phyloP scores from a whole-genome alignment of 1,140 invertebrate species.

The Dendroctonus ponderosae region DNA sequence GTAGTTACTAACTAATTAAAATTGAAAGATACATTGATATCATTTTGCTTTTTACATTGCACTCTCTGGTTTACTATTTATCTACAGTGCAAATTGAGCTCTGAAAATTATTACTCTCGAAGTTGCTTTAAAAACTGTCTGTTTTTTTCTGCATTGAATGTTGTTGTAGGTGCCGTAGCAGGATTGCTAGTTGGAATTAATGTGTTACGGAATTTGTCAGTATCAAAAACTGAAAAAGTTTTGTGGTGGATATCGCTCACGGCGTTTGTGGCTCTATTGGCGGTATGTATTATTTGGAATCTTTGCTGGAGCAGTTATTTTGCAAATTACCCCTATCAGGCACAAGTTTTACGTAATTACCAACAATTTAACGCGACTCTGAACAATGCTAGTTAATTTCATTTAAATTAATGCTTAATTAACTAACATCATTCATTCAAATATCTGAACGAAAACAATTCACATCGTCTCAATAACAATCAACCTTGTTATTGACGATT shows the following conservation, averaged over 20 bases:
- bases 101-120: not conserved
- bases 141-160: not conserved
- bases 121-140: too few relatives aligned
- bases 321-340: conserved; percentile 19
- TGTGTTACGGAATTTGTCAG: conserved; percentile 84
- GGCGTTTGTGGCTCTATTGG: conserved; percentile 73
- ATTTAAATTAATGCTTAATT: too few relatives aligned
- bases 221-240: conserved; percentile 79
- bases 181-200: conserved; percentile 88
- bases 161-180: conserved; percentile 65
- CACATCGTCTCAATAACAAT: too few relatives aligned
- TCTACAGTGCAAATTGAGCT: not conserved
- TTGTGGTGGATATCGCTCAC: conserved; percentile 81
- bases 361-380: conserved; percentile 9
- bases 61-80: not conserved
- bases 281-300: conserved; percentile 50
- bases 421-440: too few relatives aligned
- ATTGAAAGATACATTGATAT: too few relatives aligned
- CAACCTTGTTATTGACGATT: too few relatives aligned
- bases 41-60: too few relatives aligned
- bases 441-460: too few relatives aligned
- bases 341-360: conserved; percentile 6
- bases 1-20: too few relatives aligned
- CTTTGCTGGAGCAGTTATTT: conserved; percentile 36
- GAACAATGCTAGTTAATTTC: not conserved